These are phyloP conservation scores for Rhadinocentrus ornatus DNA, from an alignment of 2,797 vertebrate genomes.

Conservation along the genomic window DNA sequence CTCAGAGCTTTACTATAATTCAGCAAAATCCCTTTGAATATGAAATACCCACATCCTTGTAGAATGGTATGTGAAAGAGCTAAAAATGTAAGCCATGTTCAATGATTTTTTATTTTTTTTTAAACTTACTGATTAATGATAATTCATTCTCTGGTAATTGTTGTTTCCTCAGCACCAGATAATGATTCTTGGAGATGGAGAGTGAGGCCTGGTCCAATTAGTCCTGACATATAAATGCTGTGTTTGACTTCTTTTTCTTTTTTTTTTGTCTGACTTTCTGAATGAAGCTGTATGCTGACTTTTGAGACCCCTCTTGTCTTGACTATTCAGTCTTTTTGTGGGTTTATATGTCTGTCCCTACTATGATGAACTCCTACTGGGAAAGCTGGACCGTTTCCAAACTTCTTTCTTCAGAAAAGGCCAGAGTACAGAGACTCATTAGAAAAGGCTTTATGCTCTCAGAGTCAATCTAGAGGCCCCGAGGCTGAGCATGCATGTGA, in stretches of 20 bases:
- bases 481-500: slow-evolving; percentile 21
- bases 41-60: neutral
- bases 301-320: slow-evolving; percentile 39
- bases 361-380: slow-evolving; percentile 48
- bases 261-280: slow-evolving; percentile 46
- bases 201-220: slow-evolving; percentile 59
- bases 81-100: neutral
- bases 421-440: slow-evolving; percentile 60
- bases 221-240: slow-evolving; percentile 64
- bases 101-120: too few relatives aligned
- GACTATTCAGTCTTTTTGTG: slow-evolving; percentile 35
- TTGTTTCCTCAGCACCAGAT: neutral
- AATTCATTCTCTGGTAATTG: neutral
- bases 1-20: neutral
- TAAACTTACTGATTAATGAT: neutral
- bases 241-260: too few relatives aligned
- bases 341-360: slow-evolving; percentile 26
- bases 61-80: neutral
- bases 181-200: slow-evolving; percentile 14
- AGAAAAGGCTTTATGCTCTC: slow-evolving; percentile 66
- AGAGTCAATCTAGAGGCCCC: slow-evolving; percentile 48
- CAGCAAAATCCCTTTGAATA: neutral
- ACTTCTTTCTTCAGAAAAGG: slow-evolving; percentile 48
- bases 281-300: slow-evolving; percentile 61
- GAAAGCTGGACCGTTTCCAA: slow-evolving; percentile 66